Base-by-base conservation (phyloP, 2,888 invertebrate genomes). In the Dasysyrphus tricinctus region DNA sequence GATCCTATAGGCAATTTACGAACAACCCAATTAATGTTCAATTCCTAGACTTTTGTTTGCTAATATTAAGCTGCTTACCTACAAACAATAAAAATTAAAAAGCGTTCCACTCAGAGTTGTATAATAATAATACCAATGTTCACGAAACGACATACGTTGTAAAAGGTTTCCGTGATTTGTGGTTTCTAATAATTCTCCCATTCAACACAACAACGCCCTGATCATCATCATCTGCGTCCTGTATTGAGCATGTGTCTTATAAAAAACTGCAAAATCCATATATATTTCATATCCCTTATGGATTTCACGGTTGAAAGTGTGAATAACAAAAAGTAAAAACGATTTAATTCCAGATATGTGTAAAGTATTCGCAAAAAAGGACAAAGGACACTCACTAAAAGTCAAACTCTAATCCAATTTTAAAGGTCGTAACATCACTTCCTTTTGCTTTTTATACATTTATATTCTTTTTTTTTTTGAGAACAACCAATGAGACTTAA, bases 381-480 rank as follows among this genome's bases (percentile, higher is more conserved):
- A 86, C 82, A 86, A 82, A 86, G 82, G 65, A 75, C 82, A 86
- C 82, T 86, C 86, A 86, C 78, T 84, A 84, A 89, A 89, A 89
- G 89, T 88, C 89, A 89, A 90, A 88, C 87, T 82, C 88, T 90
- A 90, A 90, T 90, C 90, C 90, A 89, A 90, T 90, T 90, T 89
- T 88, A 90, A 89, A 90, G 90, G 89, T 89, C 90, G 90, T 90
- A 83, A 88, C 84, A 61, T 61, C 39, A 80, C 63, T 81, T 79
- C 75, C 74, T 65, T 59, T 74, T 77, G 54, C 42, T 63, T 49
- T 29, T 67, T 47, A 42, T 72, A 39, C 29, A 59, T 57, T 32
- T 44, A 47, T 67, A 19, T 56, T 73, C 44, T 47, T 67, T 49
- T 59, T 12, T 73, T 57, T 51, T 56, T 37, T 61, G 63, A 70